These are phyloP conservation scores for Onychorhynchus coronatus DNA, from an alignment of 2,113 vertebrate species.

Conservation along the genomic window DNA sequence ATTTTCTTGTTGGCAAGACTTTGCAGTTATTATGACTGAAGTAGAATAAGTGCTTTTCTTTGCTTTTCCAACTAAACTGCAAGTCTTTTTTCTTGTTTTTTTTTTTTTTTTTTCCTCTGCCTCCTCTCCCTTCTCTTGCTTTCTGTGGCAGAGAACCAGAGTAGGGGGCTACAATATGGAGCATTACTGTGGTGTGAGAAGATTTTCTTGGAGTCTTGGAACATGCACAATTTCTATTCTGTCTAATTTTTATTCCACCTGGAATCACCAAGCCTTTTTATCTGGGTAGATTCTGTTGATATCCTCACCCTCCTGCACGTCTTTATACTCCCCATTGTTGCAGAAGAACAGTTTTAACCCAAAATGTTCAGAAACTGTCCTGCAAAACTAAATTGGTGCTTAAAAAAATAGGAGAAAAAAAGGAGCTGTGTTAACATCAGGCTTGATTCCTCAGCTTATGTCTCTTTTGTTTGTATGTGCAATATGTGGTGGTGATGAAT, in stretches of 20 bases:
- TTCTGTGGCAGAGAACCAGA: background rate
- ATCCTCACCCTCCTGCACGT: rapidly evolving
- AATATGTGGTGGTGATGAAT: background rate
- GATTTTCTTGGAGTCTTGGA: background rate
- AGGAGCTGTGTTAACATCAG: background rate
- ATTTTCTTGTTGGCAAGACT: background rate
- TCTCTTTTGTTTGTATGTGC: background rate
- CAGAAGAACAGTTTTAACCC: background rate
- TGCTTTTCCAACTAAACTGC: background rate
- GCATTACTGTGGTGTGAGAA: background rate
- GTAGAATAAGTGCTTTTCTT: background rate
- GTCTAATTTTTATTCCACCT: background rate
- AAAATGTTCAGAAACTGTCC: background rate
- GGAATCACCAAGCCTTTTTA: background rate
- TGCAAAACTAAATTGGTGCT: background rate
- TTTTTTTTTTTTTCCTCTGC: rapidly evolving
- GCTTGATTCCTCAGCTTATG: background rate
- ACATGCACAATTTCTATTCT: background rate
- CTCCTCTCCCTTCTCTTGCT: rapidly evolving
- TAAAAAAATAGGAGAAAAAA: background rate
- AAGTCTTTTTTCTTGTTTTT: background rate
- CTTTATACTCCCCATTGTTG: background rate
- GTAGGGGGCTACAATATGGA: background rate
- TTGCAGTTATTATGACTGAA: background rate
- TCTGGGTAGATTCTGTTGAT: background rate